These are phyloP conservation scores for Potamilus streckersoni DNA, from an alignment of 1,140 invertebrate genomes.

Conservation along the genomic window DNA sequence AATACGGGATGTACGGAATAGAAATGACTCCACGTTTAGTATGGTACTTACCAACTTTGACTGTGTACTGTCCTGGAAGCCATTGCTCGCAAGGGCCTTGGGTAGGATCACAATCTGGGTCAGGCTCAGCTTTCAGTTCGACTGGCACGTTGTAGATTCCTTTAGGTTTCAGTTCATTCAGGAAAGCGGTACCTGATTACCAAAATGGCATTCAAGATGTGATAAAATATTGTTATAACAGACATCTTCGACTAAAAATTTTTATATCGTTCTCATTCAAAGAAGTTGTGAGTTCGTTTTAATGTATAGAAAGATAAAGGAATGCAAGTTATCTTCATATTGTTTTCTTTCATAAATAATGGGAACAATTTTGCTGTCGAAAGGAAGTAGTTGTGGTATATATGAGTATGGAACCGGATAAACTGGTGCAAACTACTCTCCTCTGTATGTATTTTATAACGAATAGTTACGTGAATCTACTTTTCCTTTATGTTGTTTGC, in stretches of 20 bases:
- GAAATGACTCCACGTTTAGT: neutral
- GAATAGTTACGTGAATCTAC: neutral
- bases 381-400: too few relatives aligned
- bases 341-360: too few relatives aligned
- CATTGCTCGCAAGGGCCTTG: conserved; percentile 62
- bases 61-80: conserved; percentile 59
- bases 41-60: conserved; percentile 50
- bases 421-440: too few relatives aligned
- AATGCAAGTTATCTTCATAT: neutral
- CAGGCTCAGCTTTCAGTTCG: conserved; percentile 54
- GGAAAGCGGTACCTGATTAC: conserved; percentile 45
- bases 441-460: neutral
- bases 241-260: neutral
- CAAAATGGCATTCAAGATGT: neutral
- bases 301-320: neutral
- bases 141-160: conserved; percentile 46
- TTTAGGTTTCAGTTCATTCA: conserved; percentile 43
- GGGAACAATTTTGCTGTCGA: too few relatives aligned
- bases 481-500: neutral
- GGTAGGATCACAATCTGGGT: conserved; percentile 62
- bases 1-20: too few relatives aligned
- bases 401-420: too few relatives aligned
- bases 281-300: neutral
- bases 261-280: neutral
- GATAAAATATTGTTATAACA: neutral